Evolutionary conservation across 2,113 vertebrate genomes (phyloP).

Genomic region (Cacatua alba): DNA sequence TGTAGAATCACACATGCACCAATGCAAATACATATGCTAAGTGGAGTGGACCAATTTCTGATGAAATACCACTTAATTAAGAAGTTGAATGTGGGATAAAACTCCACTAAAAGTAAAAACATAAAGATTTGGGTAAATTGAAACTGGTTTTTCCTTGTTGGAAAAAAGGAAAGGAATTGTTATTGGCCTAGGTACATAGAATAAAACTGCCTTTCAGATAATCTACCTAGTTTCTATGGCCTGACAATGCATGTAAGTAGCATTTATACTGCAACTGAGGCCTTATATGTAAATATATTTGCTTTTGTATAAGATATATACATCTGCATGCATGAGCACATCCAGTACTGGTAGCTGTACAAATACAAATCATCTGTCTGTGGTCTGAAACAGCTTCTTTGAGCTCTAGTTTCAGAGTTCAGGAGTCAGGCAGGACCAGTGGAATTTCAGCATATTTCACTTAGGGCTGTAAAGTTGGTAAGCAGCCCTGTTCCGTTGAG

Average conservation of each 20-base stretch:
- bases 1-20: neutral
- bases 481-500: neutral
- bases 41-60: neutral
- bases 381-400: neutral
- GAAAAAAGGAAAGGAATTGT: neutral
- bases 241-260: neutral
- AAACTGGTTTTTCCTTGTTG: neutral
- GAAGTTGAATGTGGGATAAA: neutral
- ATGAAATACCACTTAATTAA: neutral
- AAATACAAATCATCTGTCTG: neutral
- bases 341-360: neutral
- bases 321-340: neutral
- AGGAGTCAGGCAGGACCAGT: neutral
- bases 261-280: neutral
- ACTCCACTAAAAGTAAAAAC: neutral
- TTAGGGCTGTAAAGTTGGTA: neutral
- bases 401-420: neutral
- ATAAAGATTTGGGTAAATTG: neutral
- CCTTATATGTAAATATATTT: neutral
- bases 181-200: neutral
- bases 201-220: conserved; percentile 1
- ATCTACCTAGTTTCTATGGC: neutral
- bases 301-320: neutral
- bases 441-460: neutral
- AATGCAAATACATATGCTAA: neutral